A percentile compares a stretch with the other conserved stretches of the same genome.
Conservation (phyloP, 2,113 vertebrate species). For the Cynocephalus volans region DNA sequence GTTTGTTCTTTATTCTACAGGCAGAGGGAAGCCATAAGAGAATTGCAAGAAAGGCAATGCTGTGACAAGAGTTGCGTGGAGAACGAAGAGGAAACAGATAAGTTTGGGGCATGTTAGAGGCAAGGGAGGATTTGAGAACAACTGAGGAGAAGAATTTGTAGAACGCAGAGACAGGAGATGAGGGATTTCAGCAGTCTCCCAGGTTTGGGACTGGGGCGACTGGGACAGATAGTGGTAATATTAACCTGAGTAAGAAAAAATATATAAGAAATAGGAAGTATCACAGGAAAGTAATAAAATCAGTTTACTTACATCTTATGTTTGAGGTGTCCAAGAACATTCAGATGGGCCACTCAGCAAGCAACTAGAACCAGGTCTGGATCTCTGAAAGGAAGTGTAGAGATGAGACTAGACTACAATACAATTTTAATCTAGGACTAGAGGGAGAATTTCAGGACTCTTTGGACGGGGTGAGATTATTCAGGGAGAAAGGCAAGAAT, state of each 20-base stretch:
- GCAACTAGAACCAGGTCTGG: background rate
- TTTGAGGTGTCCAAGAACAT: background rate
- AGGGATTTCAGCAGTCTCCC: background rate
- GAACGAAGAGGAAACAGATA: background rate
- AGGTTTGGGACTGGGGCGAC: background rate
- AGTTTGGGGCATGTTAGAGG: background rate
- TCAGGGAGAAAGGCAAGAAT: background rate
- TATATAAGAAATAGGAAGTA: background rate
- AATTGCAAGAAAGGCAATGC: background rate
- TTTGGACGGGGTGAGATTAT: background rate
- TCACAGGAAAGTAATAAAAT: background rate
- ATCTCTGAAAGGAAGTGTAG: background rate
- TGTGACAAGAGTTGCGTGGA: background rate
- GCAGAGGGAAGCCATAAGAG: background rate
- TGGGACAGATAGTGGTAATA: background rate
- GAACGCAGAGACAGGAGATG: background rate
- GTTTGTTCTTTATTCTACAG: background rate
- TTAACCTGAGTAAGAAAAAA: background rate
- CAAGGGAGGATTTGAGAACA: background rate
- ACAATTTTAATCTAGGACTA: background rate
- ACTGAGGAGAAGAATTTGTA: background rate
- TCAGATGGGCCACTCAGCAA: background rate
- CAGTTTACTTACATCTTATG: background rate
- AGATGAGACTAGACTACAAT: background rate
- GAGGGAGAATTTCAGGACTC: background rate